Conservation (phyloP, 2,797 vertebrate species). For the Avahi laniger region DNA sequence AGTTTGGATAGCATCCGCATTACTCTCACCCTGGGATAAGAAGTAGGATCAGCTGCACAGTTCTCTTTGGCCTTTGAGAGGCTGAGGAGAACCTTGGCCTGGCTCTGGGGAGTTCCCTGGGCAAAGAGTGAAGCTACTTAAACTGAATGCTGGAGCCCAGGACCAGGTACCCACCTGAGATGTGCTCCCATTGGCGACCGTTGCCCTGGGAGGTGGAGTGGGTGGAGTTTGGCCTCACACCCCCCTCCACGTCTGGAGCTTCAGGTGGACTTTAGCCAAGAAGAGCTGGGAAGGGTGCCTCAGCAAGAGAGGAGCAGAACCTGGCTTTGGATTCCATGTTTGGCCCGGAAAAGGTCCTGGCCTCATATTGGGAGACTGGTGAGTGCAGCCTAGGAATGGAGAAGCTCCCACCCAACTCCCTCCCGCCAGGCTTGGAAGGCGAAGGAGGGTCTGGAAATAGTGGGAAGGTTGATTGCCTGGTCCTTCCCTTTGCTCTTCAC, state of each 20-base stretch:
- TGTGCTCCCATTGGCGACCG: not conserved
- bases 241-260: constrained; percentile 51
- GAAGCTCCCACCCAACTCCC: not conserved
- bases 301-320: not conserved
- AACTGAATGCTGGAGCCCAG: not conserved
- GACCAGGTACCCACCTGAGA: not conserved
- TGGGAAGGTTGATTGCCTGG: not conserved
- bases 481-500: not conserved
- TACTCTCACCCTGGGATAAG: not conserved
- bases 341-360: not conserved
- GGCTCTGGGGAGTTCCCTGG: not conserved
- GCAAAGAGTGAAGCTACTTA: not conserved
- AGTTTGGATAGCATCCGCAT: not conserved
- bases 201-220: constrained; percentile 37
- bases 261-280: constrained; percentile 78
- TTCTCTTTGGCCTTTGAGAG: not conserved
- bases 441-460: not conserved
- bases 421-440: not conserved
- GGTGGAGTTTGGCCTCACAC: constrained; percentile 74
- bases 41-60: not conserved
- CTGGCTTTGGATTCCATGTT: not conserved
- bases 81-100: constrained; percentile 28
- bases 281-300: not conserved
- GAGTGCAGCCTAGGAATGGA: not conserved
- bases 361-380: not conserved